Evolutionary conservation across 2,888 invertebrate genomes (phyloP).

Genomic region (Aquatica leii): DNA sequence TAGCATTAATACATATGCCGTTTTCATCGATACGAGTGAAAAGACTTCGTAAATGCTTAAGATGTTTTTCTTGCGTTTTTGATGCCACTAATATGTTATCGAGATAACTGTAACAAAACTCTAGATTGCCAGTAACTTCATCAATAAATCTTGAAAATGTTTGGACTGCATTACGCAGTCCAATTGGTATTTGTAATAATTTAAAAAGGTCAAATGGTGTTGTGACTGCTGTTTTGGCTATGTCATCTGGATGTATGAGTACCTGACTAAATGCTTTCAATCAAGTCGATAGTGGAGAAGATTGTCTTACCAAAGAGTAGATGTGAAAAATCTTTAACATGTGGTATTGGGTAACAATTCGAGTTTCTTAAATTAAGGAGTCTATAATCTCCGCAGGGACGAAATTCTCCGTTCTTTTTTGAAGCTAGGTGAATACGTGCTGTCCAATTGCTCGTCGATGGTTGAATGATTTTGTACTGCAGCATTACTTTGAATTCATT

Average conservation of each 20-base stretch:
- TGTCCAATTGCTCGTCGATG: constrained; percentile 46
- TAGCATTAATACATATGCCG: constrained; percentile 40
- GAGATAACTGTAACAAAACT: too few relatives aligned
- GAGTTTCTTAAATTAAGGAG: constrained; percentile 54
- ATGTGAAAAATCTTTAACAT: constrained; percentile 50
- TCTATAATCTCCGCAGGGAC: constrained; percentile 55
- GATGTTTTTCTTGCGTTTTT: too few relatives aligned
- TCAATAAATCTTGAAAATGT: constrained; percentile 55
- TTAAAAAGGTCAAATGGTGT: constrained; percentile 56
- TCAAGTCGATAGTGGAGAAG: not conserved
- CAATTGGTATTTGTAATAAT: constrained; percentile 49
- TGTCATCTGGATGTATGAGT: constrained; percentile 49
- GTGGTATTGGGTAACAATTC: constrained; percentile 56
- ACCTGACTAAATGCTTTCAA: constrained; percentile 53
- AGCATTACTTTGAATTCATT: constrained; percentile 45
- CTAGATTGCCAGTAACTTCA: too few relatives aligned
- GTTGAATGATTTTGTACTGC: constrained; percentile 42
- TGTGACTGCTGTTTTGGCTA: constrained; percentile 54
- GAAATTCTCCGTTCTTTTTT: constrained; percentile 47
- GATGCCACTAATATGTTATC: too few relatives aligned
- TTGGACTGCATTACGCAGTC: constrained; percentile 52
- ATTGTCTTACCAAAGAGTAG: constrained; percentile 39
- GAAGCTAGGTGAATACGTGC: constrained; percentile 46
- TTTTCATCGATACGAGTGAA: constrained; percentile 40
- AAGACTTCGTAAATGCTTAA: constrained; percentile 37